Conservation (phyloP, 2,797 vertebrate species). For the Squalus acanthias region DNA sequence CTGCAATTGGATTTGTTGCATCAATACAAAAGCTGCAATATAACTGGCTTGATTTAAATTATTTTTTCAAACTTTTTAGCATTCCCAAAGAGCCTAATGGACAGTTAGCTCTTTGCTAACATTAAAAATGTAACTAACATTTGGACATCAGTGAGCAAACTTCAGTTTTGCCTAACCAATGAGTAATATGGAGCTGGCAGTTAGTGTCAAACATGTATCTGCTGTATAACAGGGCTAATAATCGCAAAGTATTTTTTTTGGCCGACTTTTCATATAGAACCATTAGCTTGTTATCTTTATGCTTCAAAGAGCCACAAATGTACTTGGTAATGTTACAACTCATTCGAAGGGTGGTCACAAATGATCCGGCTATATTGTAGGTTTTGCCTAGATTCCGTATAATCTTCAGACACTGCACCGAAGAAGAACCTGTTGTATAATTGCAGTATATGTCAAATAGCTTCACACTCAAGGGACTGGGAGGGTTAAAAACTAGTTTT, state of each 20-base stretch:
- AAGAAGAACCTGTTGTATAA: neutral
- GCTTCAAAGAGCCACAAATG: neutral
- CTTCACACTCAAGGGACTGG: neutral
- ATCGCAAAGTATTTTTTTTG: neutral
- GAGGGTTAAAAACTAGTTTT: neutral
- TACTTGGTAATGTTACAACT: neutral
- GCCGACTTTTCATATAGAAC: neutral
- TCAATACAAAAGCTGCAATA: neutral
- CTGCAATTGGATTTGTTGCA: neutral
- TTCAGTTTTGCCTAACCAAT: neutral
- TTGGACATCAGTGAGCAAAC: neutral
- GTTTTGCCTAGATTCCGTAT: neutral
- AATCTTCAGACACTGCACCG: neutral
- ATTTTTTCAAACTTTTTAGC: neutral
- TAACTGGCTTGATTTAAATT: neutral
- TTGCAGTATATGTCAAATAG: neutral
- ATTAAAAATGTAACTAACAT: neutral
- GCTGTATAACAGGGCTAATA: neutral
- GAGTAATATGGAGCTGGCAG: neutral
- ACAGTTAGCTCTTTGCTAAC: neutral
- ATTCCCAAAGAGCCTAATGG: neutral
- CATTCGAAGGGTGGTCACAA: neutral
- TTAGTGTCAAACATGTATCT: neutral
- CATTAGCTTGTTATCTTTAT: neutral
- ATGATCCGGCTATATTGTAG: neutral